Conservation (phyloP, 2,113 vertebrate species). For the Phaethon lepturus region DNA sequence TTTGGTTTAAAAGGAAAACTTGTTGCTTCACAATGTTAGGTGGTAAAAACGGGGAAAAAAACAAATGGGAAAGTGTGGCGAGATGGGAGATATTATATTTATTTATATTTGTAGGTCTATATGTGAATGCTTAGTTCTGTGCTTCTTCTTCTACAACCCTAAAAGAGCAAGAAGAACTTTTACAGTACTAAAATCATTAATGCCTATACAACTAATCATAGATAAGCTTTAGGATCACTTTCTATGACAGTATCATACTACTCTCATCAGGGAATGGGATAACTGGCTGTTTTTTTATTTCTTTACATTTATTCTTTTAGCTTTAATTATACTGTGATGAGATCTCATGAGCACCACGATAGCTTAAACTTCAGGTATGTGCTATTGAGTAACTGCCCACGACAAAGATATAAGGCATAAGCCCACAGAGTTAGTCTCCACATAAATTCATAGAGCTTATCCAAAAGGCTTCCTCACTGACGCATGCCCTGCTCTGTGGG, state of each 20-base stretch:
- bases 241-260: background rate
- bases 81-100: background rate
- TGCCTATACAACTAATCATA: background rate
- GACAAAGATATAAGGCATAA: background rate
- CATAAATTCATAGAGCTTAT: background rate
- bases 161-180: background rate
- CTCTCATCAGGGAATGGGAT: background rate
- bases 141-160: background rate
- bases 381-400: background rate
- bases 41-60: background rate
- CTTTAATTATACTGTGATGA: background rate
- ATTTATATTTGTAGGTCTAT: background rate
- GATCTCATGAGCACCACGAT: background rate
- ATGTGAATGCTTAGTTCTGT: background rate
- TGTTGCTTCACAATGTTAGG: background rate
- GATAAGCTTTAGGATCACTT: background rate
- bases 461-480: background rate
- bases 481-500: background rate
- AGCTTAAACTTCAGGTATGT: background rate
- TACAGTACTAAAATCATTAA: background rate
- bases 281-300: background rate
- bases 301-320: background rate
- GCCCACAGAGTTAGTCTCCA: background rate
- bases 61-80: rapidly evolving
- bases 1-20: background rate